Percentiles rank a stretch among this genome's conserved stretches.
Conservation (phyloP, 2,113 vertebrate genomes). For the Cettia cetti region DNA sequence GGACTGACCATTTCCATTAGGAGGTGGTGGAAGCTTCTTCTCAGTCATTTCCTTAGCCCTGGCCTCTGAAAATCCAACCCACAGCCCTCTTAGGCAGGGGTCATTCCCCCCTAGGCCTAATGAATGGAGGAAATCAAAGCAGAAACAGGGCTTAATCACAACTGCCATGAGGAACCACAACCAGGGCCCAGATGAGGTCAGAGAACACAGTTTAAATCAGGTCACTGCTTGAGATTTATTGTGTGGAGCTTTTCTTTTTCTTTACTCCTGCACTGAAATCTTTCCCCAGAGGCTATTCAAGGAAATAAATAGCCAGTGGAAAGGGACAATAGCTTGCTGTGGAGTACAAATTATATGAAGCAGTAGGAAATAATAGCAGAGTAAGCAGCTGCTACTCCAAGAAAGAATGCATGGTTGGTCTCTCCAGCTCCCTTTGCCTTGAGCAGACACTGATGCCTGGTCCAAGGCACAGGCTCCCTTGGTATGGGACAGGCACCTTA, state of each 20-base stretch:
- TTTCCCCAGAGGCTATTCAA: constrained; percentile 65
- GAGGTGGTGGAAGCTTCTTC: not conserved
- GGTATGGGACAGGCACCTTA: not conserved
- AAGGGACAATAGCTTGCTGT: constrained; percentile 55
- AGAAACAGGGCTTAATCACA: not conserved
- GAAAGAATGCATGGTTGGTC: constrained; percentile 13
- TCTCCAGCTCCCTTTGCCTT: constrained; percentile 15
- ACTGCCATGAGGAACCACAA: not conserved
- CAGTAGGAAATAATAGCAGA: constrained; percentile 65
- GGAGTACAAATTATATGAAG: constrained; percentile 65
- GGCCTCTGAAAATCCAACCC: not conserved
- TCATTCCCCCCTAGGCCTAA: not conserved
- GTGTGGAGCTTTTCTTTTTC: constrained; percentile 41
- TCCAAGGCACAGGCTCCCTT: not conserved
- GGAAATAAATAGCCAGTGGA: constrained; percentile 65
- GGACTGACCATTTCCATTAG: not conserved
- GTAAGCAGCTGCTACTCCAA: constrained; percentile 23
- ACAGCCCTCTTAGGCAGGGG: not conserved
- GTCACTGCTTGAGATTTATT: constrained; percentile 50
- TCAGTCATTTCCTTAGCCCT: not conserved
- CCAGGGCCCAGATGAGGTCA: not conserved
- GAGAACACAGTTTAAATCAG: constrained; percentile 46
- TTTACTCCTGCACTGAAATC: constrained; percentile 35
- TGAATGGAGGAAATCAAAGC: not conserved
- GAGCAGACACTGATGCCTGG: not conserved